Evolutionary conservation across 1,140 invertebrate genomes (phyloP).

Genomic region (Aphelinus atriplicis): DNA sequence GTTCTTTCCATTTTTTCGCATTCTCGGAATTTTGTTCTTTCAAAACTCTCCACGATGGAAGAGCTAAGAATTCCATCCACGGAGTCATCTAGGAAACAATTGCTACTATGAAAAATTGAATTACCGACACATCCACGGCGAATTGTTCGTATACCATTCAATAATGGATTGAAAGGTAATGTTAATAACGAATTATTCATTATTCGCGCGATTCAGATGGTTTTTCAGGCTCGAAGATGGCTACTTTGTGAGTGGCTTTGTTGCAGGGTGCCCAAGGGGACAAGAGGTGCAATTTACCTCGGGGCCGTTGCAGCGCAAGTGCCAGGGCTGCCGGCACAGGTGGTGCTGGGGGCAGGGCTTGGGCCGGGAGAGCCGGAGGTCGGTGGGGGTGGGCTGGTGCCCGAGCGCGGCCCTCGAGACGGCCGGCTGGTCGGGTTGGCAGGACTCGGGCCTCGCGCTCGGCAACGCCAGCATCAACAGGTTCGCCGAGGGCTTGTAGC

Average conservation of each 20-base stretch:
- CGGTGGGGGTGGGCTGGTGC: conserved; percentile 19
- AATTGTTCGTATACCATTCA: not conserved
- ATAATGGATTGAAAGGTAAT: no score
- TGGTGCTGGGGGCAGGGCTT: conserved; percentile 18
- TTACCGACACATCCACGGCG: not conserved
- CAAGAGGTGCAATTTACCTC: no score
- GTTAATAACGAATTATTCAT: no score
- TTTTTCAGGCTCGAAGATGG: no score
- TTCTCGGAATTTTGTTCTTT: conserved; percentile 40
- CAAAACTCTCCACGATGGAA: conserved; percentile 44
- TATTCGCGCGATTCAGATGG: no score
- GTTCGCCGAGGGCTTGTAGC: conserved; percentile 36
- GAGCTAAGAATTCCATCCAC: conserved; percentile 43
- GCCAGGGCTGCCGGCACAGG: no score
- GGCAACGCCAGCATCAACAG: conserved; percentile 43
- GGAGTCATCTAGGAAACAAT: not conserved
- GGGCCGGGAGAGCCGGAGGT: conserved; percentile 15
- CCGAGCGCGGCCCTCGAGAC: conserved; percentile 16
- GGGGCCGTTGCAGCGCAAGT: no score
- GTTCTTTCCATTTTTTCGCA: conserved; percentile 43
- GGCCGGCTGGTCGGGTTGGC: conserved; percentile 7
- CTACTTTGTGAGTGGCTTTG: no score
- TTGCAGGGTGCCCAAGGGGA: no score
- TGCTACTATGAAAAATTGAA: conserved; percentile 31
- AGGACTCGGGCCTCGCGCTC: not conserved